Conservation (phyloP, 2,113 vertebrate species). For the Terrapene triunguis region DNA sequence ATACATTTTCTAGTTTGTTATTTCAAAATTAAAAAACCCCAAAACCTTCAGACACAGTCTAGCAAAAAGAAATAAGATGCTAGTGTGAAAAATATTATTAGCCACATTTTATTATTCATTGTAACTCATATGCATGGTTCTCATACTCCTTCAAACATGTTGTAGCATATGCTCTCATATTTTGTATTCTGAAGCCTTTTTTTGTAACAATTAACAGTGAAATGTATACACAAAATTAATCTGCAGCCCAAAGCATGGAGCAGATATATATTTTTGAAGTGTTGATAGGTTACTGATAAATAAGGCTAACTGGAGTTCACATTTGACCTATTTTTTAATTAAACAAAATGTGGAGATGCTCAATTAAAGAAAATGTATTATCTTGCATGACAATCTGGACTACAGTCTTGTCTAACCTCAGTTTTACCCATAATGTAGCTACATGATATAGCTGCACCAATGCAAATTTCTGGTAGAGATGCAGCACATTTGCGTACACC, state of each 20-base stretch:
- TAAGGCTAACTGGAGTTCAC: slow-evolving; percentile 16
- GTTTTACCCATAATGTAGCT: not conserved
- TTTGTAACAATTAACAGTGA: slow-evolving; percentile 21
- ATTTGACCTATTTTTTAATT: slow-evolving; percentile 15
- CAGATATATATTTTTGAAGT: not conserved
- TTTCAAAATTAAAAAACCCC: not conserved
- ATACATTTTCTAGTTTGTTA: not conserved
- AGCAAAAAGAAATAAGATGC: not conserved
- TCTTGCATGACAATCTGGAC: not conserved
- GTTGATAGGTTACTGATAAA: slow-evolving; percentile 1
- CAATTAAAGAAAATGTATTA: slow-evolving; percentile 46
- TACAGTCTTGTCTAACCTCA: not conserved
- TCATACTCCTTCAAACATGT: slow-evolving; percentile 51
- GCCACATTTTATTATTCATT: slow-evolving; percentile 26
- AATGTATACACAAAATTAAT: not conserved
- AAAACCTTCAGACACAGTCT: not conserved
- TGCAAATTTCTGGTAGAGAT: not conserved
- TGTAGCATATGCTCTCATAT: slow-evolving; percentile 31
- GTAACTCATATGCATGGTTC: slow-evolving; percentile 39
- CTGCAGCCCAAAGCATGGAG: slow-evolving; percentile 17
- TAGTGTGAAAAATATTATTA: slow-evolving; percentile 50
- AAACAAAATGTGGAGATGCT: slow-evolving; percentile 22
- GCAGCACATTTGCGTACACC: not conserved
- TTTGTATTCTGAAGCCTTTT: slow-evolving; percentile 55
- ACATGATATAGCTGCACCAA: not conserved